phyloP scores from a whole-genome alignment of 2,113 vertebrate genomes.

The Anoura caudifer region DNA sequence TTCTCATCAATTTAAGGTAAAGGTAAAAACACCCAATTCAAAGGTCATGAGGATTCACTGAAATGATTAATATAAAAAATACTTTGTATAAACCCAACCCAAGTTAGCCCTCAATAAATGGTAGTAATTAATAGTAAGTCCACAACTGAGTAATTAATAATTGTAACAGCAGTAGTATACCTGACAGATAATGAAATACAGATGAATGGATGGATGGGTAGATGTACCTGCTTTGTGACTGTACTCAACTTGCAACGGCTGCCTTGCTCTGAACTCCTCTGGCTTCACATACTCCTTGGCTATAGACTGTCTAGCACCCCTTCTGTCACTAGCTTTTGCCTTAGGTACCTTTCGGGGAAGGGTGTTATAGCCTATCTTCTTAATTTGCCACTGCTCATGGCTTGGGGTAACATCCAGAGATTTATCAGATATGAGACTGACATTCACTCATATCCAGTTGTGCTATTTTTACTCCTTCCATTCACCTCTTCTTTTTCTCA shows the following conservation, averaged over 20 bases:
- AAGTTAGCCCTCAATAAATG: neutral
- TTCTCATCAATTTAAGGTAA: neutral
- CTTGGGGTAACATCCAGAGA: neutral
- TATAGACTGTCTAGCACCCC: neutral
- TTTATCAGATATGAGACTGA: neutral
- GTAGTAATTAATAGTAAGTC: neutral
- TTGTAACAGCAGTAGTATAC: neutral
- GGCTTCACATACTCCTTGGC: neutral
- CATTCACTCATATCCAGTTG: neutral
- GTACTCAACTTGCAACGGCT: neutral
- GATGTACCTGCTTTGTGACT: neutral
- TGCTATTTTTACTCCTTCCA: neutral
- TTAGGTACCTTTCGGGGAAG: neutral
- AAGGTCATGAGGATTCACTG: neutral
- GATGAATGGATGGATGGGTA: neutral
- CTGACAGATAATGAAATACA: neutral
- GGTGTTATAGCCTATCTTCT: neutral
- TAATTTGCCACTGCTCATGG: neutral
- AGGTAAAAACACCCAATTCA: neutral
- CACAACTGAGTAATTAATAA: neutral
- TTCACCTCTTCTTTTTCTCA: constrained; percentile 18
- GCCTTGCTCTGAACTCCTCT: neutral
- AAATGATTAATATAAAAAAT: neutral
- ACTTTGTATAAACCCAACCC: neutral
- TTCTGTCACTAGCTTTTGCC: neutral